Evolutionary conservation across 2,888 invertebrate genomes (phyloP), one percentile per base, ranked within the genome.

Genomic region (Drosophila lutescens): DNA sequence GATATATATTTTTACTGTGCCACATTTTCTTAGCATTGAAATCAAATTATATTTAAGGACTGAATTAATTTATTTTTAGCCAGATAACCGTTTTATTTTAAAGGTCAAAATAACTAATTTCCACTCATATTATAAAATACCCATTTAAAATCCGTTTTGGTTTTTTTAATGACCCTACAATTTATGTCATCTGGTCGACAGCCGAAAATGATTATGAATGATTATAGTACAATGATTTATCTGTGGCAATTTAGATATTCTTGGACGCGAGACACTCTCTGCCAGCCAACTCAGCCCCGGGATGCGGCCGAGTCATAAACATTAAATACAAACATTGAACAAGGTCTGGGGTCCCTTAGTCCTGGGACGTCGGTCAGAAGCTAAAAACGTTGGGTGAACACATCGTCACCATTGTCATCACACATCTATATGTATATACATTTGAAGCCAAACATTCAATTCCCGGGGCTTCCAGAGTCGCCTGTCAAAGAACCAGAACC

Each of bases 251-350:
- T 62, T 62, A 13, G 47, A 62, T 9, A 13, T 32, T n/a, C 41
- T 9, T 26, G 65, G 40, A 62, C 63, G 26, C 62, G 20, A 62
- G 26, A 47, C 36, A 40, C 17, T 47, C 34, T 49, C 30, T 40
- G 15, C 32, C 32, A 17, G 47, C 9, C 32, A 26, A 15, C 46
- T 30, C 63, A 13, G 40, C 62, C 49, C 13, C 49, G 32, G 63
- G 10, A 12, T n/a, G 17, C 40, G 41, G 47, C 65, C 63, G 63
- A 41, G 65, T 62, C 62, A 30, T 41, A 36, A 63, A 63, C 65
- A 49, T 26, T n/a, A 63, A 63, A 63, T 49, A 63, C 34, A 63
- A 63, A 63, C 62, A 63, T 43, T 30, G 13, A 62, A 49, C 41
- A 40, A 5, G n/a, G 3, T 34, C 10, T 26, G 41, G n/a, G 26